These are phyloP conservation scores for Epinephelus coioides DNA, from an alignment of 2,797 vertebrate genomes.

Conservation along the genomic window DNA sequence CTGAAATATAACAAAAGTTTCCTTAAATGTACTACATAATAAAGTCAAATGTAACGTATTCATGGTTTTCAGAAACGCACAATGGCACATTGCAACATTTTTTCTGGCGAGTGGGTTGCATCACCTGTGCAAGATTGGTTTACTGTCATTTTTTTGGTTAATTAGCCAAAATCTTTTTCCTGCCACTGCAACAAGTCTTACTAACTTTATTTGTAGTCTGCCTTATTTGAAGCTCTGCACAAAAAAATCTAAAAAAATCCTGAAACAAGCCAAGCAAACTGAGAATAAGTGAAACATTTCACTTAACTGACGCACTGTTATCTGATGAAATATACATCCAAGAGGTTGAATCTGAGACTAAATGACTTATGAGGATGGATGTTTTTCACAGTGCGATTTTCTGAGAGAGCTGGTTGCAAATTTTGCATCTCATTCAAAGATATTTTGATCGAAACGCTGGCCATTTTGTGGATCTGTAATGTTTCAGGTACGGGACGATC, in stretches of 20 bases:
- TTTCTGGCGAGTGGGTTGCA: too few species aligned
- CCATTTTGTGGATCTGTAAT: conserved; percentile 9
- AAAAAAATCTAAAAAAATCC: neutral
- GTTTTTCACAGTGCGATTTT: neutral
- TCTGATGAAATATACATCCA: too few species aligned
- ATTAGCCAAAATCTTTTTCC: neutral
- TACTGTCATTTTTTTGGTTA: neutral
- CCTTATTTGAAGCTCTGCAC: neutral
- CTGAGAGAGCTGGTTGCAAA: neutral
- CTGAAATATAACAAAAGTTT: too few species aligned
- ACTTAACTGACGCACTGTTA: too few species aligned
- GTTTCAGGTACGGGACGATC: conserved; percentile 12
- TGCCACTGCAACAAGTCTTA: neutral
- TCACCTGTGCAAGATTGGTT: neutral
- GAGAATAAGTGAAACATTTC: neutral
- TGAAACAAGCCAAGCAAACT: neutral
- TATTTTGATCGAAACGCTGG: neutral
- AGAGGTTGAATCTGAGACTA: neutral
- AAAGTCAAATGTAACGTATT: too few species aligned
- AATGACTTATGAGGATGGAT: neutral
- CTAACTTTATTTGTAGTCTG: neutral
- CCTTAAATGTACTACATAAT: too few species aligned
- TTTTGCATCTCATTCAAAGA: neutral
- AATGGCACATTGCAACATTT: too few species aligned
- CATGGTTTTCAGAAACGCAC: too few species aligned